These are phyloP conservation scores for Sebastiscus tertius DNA, from an alignment of 2,797 vertebrate species.

Conservation along the genomic window DNA sequence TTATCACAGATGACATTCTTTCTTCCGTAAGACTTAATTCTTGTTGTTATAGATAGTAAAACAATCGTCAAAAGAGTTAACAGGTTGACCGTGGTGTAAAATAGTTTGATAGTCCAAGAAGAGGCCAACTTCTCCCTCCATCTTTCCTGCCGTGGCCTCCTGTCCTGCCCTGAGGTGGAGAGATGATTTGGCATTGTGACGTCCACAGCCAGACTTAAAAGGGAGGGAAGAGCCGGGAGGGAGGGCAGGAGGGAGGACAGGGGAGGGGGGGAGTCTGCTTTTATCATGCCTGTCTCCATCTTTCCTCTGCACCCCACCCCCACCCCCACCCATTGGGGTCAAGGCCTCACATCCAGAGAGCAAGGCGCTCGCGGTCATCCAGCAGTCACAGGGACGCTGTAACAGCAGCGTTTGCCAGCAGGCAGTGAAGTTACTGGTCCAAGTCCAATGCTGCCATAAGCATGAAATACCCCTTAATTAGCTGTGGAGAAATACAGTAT, in stretches of 20 bases:
- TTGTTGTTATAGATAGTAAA: neutral
- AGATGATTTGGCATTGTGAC: slow-evolving; percentile 72
- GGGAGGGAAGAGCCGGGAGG: slow-evolving; percentile 37
- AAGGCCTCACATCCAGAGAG: slow-evolving; percentile 90
- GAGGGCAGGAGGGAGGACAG: slow-evolving; percentile 7
- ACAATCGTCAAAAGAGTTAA: neutral
- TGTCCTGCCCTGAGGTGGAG: slow-evolving; percentile 54
- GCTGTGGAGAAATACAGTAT: neutral
- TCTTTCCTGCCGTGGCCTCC: slow-evolving; percentile 31
- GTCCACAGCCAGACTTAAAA: slow-evolving; percentile 72
- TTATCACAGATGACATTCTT: neutral
- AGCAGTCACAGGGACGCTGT: slow-evolving; percentile 83
- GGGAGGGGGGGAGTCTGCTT: slow-evolving; percentile 67
- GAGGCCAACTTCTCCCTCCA: neutral
- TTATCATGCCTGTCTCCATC: slow-evolving; percentile 91
- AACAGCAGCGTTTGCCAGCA: slow-evolving; percentile 7
- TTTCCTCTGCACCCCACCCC: slow-evolving; percentile 81
- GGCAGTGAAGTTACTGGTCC: slow-evolving; percentile 20
- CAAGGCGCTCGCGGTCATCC: slow-evolving; percentile 89
- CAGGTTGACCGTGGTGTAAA: neutral
- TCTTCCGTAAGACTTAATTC: neutral
- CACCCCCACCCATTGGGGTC: slow-evolving; percentile 76
- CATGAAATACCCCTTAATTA: neutral
- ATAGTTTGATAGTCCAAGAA: neutral
- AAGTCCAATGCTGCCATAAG: slow-evolving; percentile 21